These are phyloP conservation scores for Megaceryle alcyon DNA, from an alignment of 2,797 vertebrate species.

Conservation along the genomic window DNA sequence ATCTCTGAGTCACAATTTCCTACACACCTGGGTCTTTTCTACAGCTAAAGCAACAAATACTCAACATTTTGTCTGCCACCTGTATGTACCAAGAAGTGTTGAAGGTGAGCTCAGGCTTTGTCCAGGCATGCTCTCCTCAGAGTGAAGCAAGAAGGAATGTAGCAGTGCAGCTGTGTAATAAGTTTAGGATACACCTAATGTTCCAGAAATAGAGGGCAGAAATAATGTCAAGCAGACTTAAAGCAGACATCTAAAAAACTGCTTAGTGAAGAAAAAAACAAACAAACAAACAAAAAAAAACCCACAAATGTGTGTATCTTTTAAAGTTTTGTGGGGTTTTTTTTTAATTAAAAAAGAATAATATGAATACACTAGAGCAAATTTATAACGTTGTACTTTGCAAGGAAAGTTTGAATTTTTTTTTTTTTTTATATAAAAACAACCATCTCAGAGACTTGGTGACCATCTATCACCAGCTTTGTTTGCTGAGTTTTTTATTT, in stretches of 20 bases:
- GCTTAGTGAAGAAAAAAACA: neutral
- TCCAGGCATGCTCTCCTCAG: neutral
- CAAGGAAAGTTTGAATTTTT: neutral
- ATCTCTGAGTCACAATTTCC: constrained; percentile 41
- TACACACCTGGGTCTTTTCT: neutral
- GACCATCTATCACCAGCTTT: neutral
- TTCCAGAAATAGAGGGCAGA: neutral
- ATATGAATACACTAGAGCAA: neutral
- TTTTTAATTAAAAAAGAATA: neutral
- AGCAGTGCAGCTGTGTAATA: neutral
- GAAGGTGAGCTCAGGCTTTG: neutral
- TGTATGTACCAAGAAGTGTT: neutral
- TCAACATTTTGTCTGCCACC: neutral
- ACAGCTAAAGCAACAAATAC: neutral
- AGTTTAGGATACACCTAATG: neutral
- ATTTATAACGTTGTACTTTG: neutral
- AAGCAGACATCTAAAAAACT: neutral
- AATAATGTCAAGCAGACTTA: neutral
- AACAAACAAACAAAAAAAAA: too few relatives aligned
- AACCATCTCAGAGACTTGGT: neutral
- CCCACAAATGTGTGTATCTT: neutral
- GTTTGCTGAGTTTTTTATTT: neutral
- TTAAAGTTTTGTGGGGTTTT: neutral
- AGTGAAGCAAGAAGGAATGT: neutral
- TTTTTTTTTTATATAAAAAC: neutral